These are phyloP conservation scores for Sapayoa aenigma DNA, from an alignment of 2,113 vertebrate species.

Conservation along the genomic window DNA sequence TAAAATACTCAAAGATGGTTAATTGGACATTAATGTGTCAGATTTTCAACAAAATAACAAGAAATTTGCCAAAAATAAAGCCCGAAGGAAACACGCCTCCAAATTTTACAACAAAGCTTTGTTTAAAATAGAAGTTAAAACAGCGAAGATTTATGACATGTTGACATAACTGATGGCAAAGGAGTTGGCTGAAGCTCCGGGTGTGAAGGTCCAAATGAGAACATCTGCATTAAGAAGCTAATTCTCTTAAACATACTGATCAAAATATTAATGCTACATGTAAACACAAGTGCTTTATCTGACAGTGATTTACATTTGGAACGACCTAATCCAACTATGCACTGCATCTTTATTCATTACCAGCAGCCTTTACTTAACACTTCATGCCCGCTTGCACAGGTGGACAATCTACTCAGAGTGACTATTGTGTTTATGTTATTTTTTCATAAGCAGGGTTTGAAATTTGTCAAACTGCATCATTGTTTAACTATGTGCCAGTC, in stretches of 20 bases:
- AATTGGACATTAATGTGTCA: constrained; percentile 76
- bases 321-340: constrained; percentile 80
- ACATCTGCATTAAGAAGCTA: constrained; percentile 87
- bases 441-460: constrained; percentile 91
- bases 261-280: constrained; percentile 86
- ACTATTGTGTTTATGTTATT: constrained; percentile 88
- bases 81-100: constrained; percentile 66
- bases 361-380: constrained; percentile 85
- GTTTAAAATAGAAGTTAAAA: constrained; percentile 73
- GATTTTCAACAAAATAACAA: constrained; percentile 72
- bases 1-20: constrained; percentile 64
- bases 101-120: constrained; percentile 72
- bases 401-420: constrained; percentile 81
- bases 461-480: constrained; percentile 96
- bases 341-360: constrained; percentile 83
- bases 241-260: constrained; percentile 86
- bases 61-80: constrained; percentile 73
- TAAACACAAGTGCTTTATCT: constrained; percentile 86
- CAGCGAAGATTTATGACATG: constrained; percentile 79
- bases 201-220: constrained; percentile 76
- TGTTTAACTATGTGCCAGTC: constrained; percentile 90
- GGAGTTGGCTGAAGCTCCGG: constrained; percentile 70
- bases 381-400: constrained; percentile 82
- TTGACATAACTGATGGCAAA: constrained; percentile 80
- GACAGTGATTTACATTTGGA: constrained; percentile 84